Percentiles rank a stretch among this genome's conserved stretches.
Conservation (phyloP, 2,888 invertebrate species). For the Polyploca ridens region DNA sequence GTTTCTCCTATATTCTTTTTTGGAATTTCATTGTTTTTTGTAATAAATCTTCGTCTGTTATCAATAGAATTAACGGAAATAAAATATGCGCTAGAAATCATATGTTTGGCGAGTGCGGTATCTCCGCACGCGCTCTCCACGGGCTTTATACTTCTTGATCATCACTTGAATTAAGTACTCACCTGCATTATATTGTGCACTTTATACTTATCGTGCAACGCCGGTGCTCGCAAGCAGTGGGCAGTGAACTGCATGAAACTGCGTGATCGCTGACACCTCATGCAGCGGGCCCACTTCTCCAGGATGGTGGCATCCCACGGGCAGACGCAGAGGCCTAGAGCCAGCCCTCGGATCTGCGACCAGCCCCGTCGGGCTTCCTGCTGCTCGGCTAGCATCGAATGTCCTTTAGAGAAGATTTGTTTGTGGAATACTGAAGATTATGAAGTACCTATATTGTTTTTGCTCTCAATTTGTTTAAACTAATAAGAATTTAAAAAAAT, state of each 20-base stretch:
- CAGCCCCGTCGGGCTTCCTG: conserved; percentile 60
- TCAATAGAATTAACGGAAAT: too few species aligned
- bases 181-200: conserved; percentile 75
- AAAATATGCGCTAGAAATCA: too few species aligned
- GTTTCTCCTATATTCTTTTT: too few species aligned
- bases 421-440: too few species aligned
- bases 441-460: too few species aligned
- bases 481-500: too few species aligned
- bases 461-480: too few species aligned
- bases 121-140: too few species aligned
- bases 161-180: background rate
- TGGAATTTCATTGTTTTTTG: too few species aligned
- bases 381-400: conserved; percentile 77
- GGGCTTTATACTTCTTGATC: too few species aligned
- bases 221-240: conserved; percentile 71
- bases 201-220: conserved; percentile 68
- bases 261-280: conserved; percentile 56
- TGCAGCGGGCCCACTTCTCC: conserved; percentile 71
- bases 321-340: conserved; percentile 59
- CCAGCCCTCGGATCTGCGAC: conserved; percentile 65
- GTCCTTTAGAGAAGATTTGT: conserved; percentile 56
- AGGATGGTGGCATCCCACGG: conserved; percentile 72
- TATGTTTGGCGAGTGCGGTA: too few species aligned
- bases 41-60: too few species aligned
- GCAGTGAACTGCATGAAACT: conserved; percentile 68